Conservation (phyloP, 2,888 invertebrate species). For the Microctonus brassicae region DNA sequence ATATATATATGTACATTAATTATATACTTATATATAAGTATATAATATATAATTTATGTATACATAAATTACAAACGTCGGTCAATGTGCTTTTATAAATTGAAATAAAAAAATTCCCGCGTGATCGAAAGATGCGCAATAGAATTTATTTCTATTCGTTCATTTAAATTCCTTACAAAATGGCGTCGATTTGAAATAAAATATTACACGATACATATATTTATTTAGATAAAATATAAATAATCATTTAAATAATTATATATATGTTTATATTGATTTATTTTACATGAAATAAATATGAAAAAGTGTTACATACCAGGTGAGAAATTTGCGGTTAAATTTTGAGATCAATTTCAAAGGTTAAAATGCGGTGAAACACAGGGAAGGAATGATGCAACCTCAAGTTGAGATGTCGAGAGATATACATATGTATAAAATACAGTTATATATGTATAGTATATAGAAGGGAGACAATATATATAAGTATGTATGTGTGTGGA, state of each 20-base stretch:
- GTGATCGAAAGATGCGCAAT: background rate
- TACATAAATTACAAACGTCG: no score
- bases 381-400: constrained; percentile 1
- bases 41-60: no score
- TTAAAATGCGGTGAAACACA: background rate
- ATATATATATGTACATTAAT: background rate
- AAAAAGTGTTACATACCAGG: no score
- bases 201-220: background rate
- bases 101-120: background rate
- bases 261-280: no score
- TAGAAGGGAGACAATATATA: background rate
- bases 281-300: no score
- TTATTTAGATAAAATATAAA: no score
- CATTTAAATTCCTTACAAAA: background rate
- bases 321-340: background rate
- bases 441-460: background rate
- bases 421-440: background rate
- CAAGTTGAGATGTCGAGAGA: constrained; percentile 2
- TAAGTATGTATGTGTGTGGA: background rate
- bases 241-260: no score
- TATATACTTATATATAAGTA: no score
- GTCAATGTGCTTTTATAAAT: background rate
- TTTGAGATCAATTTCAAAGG: background rate
- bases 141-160: background rate
- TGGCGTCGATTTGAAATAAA: background rate